These are phyloP conservation scores for Xenopus borealis DNA, from an alignment of 2,113 vertebrate genomes.

Conservation along the genomic window DNA sequence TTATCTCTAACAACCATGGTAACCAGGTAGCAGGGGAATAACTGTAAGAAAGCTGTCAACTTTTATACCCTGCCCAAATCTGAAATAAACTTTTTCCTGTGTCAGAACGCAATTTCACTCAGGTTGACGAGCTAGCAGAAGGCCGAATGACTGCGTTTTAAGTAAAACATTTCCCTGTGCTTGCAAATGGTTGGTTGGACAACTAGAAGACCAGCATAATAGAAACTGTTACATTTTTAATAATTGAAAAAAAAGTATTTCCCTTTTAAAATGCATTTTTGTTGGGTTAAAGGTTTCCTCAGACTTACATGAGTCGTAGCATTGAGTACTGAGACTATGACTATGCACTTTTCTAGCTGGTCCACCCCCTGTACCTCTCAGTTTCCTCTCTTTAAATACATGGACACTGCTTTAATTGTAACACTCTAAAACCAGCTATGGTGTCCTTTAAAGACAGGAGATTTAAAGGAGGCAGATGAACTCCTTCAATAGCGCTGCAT, in stretches of 20 bases:
- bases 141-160: background rate
- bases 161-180: background rate
- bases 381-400: background rate
- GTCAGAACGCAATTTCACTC: background rate
- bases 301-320: background rate
- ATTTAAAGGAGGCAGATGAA: background rate
- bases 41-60: background rate
- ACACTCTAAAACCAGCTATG: background rate
- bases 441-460: background rate
- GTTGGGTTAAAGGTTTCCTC: background rate
- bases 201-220: background rate
- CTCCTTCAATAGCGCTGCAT: background rate
- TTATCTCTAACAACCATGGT: background rate
- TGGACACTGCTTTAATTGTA: background rate
- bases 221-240: background rate
- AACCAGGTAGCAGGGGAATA: background rate
- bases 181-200: too few species aligned
- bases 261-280: background rate
- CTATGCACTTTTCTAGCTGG: slow-evolving; percentile 41
- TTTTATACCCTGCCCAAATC: background rate
- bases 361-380: background rate
- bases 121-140: background rate
- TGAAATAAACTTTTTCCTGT: too few species aligned
- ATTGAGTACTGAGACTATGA: slow-evolving; percentile 14
- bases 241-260: background rate